Evolutionary conservation across 1,140 invertebrate genomes (phyloP).

Genomic region (Ceratitis capitata): DNA sequence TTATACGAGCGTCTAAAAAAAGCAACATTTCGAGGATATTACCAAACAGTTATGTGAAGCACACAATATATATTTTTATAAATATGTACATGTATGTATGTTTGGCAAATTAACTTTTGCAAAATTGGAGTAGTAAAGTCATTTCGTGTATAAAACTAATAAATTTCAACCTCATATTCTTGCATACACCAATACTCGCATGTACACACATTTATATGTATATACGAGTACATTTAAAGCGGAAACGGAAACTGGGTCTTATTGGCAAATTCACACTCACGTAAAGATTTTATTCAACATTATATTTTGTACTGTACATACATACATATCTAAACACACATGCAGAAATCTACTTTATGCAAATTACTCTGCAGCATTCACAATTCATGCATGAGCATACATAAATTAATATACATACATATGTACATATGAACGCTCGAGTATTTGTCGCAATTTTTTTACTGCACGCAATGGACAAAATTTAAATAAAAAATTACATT

Average conservation of each 20-base stretch:
- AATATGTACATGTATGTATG: not conserved
- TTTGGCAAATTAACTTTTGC: not conserved
- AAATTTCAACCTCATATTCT: not conserved
- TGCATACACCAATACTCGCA: not conserved
- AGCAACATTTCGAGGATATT: no score
- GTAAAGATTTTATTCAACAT: not conserved
- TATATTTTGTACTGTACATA: not conserved
- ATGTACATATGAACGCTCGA: not conserved
- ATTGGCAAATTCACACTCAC: not conserved
- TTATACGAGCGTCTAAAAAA: no score
- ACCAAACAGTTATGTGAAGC: no score
- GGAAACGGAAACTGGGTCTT: slow-evolving; percentile 28
- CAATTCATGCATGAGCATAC: not conserved
- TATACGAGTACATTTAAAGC: not conserved
- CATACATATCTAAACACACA: not conserved
- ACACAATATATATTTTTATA: not conserved
- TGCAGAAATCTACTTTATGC: not conserved
- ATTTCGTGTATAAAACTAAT: not conserved
- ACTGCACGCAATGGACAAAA: not conserved
- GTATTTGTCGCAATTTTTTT: not conserved
- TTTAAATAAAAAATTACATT: not conserved
- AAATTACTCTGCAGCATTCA: not conserved
- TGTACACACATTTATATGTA: not conserved
- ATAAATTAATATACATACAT: no score
- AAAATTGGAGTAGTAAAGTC: not conserved